Conservation (phyloP, 2,888 invertebrate genomes). For the Drosophila picticornis region DNA sequence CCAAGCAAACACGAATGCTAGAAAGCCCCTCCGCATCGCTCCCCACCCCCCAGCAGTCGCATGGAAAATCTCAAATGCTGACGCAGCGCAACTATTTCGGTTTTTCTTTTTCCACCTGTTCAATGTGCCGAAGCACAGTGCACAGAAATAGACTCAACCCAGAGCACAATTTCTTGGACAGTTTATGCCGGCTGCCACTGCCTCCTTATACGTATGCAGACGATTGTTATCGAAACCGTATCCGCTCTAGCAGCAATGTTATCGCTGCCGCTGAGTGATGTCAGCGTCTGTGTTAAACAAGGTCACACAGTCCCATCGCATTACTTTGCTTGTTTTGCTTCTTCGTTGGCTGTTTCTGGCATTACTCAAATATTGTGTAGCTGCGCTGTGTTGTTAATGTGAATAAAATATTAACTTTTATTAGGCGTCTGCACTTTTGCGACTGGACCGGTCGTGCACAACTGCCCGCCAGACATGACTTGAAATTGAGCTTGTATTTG, state of each 20-base stretch:
- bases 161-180: slow-evolving; percentile 45
- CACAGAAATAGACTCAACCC: slow-evolving; percentile 58
- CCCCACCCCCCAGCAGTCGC: slow-evolving; percentile 9
- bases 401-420: slow-evolving; percentile 47
- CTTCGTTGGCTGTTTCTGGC: slow-evolving; percentile 1
- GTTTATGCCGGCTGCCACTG: slow-evolving; percentile 11
- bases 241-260: slow-evolving; percentile 65
- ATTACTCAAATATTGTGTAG: slow-evolving; percentile 25
- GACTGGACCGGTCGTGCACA: slow-evolving; percentile 19
- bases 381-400: slow-evolving; percentile 19
- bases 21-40: slow-evolving; percentile 4
- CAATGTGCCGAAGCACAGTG: slow-evolving; percentile 15
- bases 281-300: slow-evolving; percentile 15
- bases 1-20: not conserved
- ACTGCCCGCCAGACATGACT: slow-evolving; percentile 1
- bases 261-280: slow-evolving; percentile 24
- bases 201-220: slow-evolving; percentile 50
- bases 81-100: slow-evolving; percentile 63
- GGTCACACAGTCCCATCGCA: slow-evolving; percentile 24
- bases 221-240: slow-evolving; percentile 69
- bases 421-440: slow-evolving; percentile 34
- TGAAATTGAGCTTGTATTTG: not conserved
- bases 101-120: slow-evolving; percentile 60
- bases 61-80: slow-evolving; percentile 70
- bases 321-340: slow-evolving; percentile 1